These are phyloP conservation scores for Odontocolon sp. DNA, from an alignment of 2,888 invertebrate species.

Conservation along the genomic window DNA sequence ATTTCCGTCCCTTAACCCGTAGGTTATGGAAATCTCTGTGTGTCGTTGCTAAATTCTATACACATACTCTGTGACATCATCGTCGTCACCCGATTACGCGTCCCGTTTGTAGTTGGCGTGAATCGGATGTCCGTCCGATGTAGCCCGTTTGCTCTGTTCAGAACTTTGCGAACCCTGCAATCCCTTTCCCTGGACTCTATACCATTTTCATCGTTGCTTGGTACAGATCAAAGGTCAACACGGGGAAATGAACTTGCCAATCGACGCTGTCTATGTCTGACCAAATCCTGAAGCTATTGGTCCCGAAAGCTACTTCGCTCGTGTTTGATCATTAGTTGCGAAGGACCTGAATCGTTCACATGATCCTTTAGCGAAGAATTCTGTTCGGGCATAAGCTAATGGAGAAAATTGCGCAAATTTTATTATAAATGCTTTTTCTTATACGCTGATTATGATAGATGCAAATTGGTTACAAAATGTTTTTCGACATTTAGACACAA, in stretches of 20 bases:
- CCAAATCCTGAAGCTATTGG: constrained; percentile 38
- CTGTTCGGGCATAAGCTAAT: neutral
- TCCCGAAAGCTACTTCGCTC: constrained; percentile 39
- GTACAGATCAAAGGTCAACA: constrained; percentile 50
- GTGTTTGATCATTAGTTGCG: constrained; percentile 33
- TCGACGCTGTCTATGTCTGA: constrained; percentile 23
- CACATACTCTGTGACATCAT: constrained; percentile 16
- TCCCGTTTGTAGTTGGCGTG: constrained; percentile 39
- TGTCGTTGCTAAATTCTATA: neutral
- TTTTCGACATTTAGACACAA: neutral
- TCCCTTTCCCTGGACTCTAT: neutral
- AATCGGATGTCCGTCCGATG: constrained; percentile 50
- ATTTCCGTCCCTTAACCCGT: constrained; percentile 73
- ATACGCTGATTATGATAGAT: no score
- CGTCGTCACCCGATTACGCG: constrained; percentile 30
- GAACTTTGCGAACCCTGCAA: constrained; percentile 30
- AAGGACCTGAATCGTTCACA: neutral
- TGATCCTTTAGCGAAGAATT: neutral
- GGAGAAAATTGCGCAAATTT: neutral
- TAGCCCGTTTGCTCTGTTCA: constrained; percentile 16
- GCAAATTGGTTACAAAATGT: no score
- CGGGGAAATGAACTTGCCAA: constrained; percentile 44
- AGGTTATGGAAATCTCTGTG: constrained; percentile 75
- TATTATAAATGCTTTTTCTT: no score
- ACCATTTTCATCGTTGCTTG: constrained; percentile 17